Base-by-base conservation (phyloP, 2,797 vertebrate genomes). In the Percopsis omiscomaycus region DNA sequence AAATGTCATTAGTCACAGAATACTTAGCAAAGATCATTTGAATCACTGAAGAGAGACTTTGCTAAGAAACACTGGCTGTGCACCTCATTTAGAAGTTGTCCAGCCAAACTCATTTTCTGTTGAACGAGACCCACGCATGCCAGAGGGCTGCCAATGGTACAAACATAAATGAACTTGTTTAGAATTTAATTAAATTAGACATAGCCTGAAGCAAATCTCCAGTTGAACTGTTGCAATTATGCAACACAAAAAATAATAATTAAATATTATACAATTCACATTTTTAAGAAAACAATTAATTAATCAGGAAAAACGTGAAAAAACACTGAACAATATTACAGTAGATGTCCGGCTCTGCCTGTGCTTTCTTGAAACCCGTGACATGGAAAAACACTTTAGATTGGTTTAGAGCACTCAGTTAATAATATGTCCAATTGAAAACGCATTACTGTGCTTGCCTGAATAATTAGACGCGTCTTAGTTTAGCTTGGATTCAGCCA, bases 371-470 rank as follows among this genome's bases (percentile, higher is more conserved):
- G 61, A 63, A 50, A 30, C 61, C 27, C 32, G 32, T 68, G 53
- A 46, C 42, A 61, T 52, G 12, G 22, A 22, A 50, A 15, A 74
- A 66, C 28, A 71, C 51, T 92, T 92, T 77, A 85, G 56, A 77
- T 80, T 75, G 79, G 42, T 59, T 81, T 62, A 89, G 89, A 84
- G 69, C 86, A 89, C 91, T 91, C 89, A 81, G 88, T 94, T 93
- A 92, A 77, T 85, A 89, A 88, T 88, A 73, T 53, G 78, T 79
- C 90, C 81, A 85, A 89, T 90, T 93, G 91, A 91, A 94, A 94
- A 93, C 87, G 82, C 84, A 92, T 95, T 93, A 89, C 84, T 86
- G 75, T 85, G 88, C 86, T 80, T 88, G 82, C 91, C 84, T 82
- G 86, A 90, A 87, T 88, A 83, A 86, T 93, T 90, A 84, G 80